Conservation (phyloP, 2,113 vertebrate genomes). For the rat (Rattus norvegicus) region GRCr8 NC_086029.1:26922001-26922500, state of each 20-base stretch:
- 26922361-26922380: not conserved
- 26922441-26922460: not conserved
- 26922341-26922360: not conserved
- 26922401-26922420: not conserved
- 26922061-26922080: not conserved
- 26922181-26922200: not conserved
- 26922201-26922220: not conserved
- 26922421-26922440: not conserved
- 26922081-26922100: not conserved
- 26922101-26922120: not conserved
- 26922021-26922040: not conserved
- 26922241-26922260: not conserved
- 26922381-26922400: not conserved
- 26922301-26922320: conserved; percentile 21
- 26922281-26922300: not conserved
- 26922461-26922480: not conserved
- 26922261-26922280: not conserved
- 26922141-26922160: no score
- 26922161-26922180: no score
- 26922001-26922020: not conserved
- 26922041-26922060: not conserved
- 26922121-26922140: no score
- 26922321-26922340: not conserved
- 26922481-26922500: not conserved
- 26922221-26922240: not conserved